Evolutionary conservation across 2,797 vertebrate species (phyloP), one percentile per base, ranked within the genome.

Genomic region (Brotula barbata): DNA sequence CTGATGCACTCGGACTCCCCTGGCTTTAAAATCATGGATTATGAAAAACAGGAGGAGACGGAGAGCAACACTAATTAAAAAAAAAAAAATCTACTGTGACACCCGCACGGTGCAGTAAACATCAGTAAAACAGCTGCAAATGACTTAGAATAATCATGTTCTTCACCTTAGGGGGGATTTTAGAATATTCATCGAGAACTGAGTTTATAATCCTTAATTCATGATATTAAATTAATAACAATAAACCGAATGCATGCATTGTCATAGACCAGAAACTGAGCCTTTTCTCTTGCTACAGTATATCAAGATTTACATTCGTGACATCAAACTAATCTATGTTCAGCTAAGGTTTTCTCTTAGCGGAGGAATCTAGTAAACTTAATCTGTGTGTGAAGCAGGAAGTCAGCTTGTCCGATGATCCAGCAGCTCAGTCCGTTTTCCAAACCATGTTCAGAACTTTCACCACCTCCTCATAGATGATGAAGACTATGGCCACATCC

Each of bases 381-480:
- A 75, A 69, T 72, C 53, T 41, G 71, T 68, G 66, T 49, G 39
- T 43, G 36, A 33, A 28, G 47, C 55, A 64, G 68, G 71, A 71
- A 36, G 58, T 37, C 6, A 2, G 14, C 47, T 43, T 49, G 21
- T 39, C 14, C 3, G 5, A 19, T 3, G 3, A 0, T 54, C 36
- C 28, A 25, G 21, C 22, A 2, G 52, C 42, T 89, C 72, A 91
- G 49, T 95, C 94, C 0, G 93, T 98, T 83, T 93, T 95, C 96
- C 96, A 98, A 65, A 94, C 93, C 13, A 71, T 78, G 79, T 98
- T 96, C 31, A 98, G 93, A n/a, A 91, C 68, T 85, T 98, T 98
- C 67, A 98, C 95, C 45, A 98, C 95, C 75, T 98, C 96, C 19
- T 98, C 95, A 0, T 97, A 98, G 89, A 98, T 96, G 82, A 98